Conservation (phyloP, 2,113 vertebrate genomes). For the Cathartes aura region DNA sequence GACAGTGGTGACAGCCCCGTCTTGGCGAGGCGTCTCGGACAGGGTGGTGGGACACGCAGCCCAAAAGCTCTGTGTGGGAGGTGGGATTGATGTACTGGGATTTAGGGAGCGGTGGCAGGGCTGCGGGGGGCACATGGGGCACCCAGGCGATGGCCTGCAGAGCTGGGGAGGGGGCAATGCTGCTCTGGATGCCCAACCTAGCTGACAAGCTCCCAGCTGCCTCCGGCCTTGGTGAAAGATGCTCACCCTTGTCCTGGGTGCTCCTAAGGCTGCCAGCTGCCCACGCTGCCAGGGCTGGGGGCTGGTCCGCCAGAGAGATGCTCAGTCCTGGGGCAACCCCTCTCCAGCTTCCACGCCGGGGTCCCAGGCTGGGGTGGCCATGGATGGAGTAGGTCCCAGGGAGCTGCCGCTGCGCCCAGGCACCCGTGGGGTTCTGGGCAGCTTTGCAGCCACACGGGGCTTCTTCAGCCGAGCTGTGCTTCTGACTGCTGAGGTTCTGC, state of each 20-base stretch:
- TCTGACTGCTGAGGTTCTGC: neutral
- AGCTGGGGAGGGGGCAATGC: neutral
- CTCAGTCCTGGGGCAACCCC: neutral
- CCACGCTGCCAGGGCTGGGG: rapidly evolving
- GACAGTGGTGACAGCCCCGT: neutral
- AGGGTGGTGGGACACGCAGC: neutral
- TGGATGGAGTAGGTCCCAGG: neutral
- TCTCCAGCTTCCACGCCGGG: neutral
- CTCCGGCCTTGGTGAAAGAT: neutral
- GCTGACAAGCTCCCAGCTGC: neutral
- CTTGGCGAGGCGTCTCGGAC: rapidly evolving
- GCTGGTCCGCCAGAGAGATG: neutral
- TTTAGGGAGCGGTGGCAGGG: neutral
- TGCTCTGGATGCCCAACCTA: neutral
- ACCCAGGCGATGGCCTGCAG: neutral
- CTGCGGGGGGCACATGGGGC: rapidly evolving
- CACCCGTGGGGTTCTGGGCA: neutral
- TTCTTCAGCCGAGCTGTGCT: neutral
- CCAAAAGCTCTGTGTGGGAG: neutral
- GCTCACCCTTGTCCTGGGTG: rapidly evolving
- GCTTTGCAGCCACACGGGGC: neutral
- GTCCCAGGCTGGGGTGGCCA: neutral
- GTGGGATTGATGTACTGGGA: neutral
- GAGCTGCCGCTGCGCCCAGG: rapidly evolving
- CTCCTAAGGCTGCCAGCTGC: neutral